Percentiles rank a stretch among this genome's conserved stretches.
Evolutionary conservation across 2,888 invertebrate genomes (phyloP).

Genomic region (Oxyteleia sp.): DNA sequence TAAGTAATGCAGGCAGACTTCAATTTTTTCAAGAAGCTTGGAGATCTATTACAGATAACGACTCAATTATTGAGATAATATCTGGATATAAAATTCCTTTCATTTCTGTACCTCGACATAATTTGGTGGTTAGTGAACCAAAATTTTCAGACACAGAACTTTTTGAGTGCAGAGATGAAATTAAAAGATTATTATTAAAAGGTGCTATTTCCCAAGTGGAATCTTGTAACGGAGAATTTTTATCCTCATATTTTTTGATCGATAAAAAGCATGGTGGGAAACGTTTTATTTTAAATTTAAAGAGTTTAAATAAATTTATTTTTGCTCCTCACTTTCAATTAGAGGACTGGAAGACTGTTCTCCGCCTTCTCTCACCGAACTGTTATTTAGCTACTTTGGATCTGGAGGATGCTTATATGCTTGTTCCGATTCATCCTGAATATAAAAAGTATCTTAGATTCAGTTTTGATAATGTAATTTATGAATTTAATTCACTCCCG

Average conservation of each 20-base stretch:
- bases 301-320: conserved; percentile 58
- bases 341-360: conserved; percentile 46
- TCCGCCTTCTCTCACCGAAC: conserved; percentile 30
- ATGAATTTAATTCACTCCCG: conserved; percentile 17
- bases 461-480: neutral
- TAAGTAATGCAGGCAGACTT: conserved; percentile 25
- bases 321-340: conserved; percentile 60
- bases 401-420: conserved; percentile 65
- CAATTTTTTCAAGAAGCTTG: neutral
- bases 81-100: conserved; percentile 56
- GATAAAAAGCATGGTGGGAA: conserved; percentile 14
- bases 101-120: neutral
- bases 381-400: conserved; percentile 58
- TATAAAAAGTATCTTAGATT: conserved; percentile 60
- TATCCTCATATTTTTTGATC: conserved; percentile 13
- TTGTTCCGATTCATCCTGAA: conserved; percentile 35
- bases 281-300: conserved; percentile 65
- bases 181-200: conserved; percentile 7
- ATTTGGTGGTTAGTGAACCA: neutral
- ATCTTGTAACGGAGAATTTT: conserved; percentile 8
- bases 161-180: conserved; percentile 1
- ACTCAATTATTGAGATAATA: conserved; percentile 10
- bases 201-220: conserved; percentile 8
- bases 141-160: neutral
- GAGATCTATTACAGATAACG: conserved; percentile 8